Evolutionary conservation across 1,140 invertebrate species (phyloP).

Genomic region (Tetramorium parvispinum): DNA sequence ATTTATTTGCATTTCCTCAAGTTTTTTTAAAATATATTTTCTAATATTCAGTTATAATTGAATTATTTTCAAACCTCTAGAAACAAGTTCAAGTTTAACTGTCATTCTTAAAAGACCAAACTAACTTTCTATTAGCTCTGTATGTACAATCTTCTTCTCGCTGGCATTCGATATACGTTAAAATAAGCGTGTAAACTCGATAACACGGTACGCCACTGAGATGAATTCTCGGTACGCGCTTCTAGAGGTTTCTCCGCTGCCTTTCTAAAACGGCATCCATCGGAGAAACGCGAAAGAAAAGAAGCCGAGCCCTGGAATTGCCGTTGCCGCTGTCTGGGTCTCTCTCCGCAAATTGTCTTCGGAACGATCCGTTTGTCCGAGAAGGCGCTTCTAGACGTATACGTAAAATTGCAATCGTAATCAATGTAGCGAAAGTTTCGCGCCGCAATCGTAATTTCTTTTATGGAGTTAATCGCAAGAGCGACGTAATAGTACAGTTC

Average conservation of each 20-base stretch:
- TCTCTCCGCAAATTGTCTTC: slow-evolving; percentile 39
- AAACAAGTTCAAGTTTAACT: background rate
- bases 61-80: background rate
- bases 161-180: slow-evolving; percentile 14
- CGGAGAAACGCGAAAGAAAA: slow-evolving; percentile 76
- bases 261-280: slow-evolving; percentile 80
- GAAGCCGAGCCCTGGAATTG: slow-evolving; percentile 38
- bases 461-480: background rate
- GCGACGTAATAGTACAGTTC: background rate
- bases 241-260: slow-evolving; percentile 79
- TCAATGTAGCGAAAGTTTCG: slow-evolving; percentile 54
- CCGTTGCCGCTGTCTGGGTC: slow-evolving; percentile 15
- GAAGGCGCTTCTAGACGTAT: background rate
- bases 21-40: background rate
- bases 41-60: background rate
- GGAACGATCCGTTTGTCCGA: slow-evolving; percentile 22
- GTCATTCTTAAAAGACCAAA: background rate
- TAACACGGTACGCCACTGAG: slow-evolving; percentile 55
- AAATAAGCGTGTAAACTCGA: slow-evolving; percentile 38
- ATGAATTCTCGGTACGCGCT: slow-evolving; percentile 73
- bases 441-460: slow-evolving; percentile 5
- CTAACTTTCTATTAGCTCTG: background rate
- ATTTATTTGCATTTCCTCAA: background rate
- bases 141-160: background rate
- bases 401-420: slow-evolving; percentile 36